Percentiles rank a stretch among this genome's conserved stretches.
These are phyloP conservation scores for Chironomus striatipennis DNA, from an alignment of 1,140 invertebrate species.

Conservation along the genomic window DNA sequence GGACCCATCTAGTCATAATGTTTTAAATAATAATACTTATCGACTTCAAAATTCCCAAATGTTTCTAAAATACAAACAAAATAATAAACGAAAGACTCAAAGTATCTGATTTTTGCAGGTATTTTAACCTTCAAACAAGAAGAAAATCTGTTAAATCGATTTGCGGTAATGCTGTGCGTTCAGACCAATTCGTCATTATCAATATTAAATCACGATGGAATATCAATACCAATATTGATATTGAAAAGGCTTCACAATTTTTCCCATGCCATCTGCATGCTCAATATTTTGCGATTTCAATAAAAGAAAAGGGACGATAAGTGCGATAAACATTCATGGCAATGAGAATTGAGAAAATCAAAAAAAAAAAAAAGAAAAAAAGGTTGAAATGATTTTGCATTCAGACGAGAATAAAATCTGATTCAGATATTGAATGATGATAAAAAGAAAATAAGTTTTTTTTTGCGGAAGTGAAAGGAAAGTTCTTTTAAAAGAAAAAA, in stretches of 20 bases:
- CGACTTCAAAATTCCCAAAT: no score
- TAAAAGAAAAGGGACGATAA: background rate
- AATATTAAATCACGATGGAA: no score
- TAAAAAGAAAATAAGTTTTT: background rate
- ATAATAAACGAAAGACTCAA: no score
- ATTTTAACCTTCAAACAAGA: background rate
- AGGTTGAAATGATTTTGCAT: background rate
- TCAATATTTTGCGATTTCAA: background rate
- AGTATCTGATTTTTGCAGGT: no score
- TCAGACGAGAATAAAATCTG: background rate
- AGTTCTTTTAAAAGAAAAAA: background rate
- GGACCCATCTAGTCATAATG: no score
- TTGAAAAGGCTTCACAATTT: no score
- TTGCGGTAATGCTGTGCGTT: background rate
- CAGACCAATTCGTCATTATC: no score
- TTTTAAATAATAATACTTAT: no score
- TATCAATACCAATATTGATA: no score
- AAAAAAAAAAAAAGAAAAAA: background rate
- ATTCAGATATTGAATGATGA: background rate
- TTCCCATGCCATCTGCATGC: no score
- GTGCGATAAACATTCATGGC: slow-evolving; percentile 6
- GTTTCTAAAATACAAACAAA: no score
- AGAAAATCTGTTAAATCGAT: background rate
- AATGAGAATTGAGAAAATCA: background rate
- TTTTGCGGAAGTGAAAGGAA: background rate